Conservation (phyloP, 2,888 invertebrate species). For the Gymnocheta viridis region DNA sequence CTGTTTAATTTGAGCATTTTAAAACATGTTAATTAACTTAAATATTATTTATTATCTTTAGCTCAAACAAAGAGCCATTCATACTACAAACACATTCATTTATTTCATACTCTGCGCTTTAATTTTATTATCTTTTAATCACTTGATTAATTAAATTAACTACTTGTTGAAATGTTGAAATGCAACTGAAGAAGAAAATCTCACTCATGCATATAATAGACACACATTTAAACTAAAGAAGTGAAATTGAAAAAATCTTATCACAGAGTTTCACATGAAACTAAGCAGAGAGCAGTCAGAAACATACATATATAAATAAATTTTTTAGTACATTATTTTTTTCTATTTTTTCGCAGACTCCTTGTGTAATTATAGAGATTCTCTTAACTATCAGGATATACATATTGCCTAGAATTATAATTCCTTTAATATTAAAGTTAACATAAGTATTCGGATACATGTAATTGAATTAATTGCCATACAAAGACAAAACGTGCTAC, state of each 20-base stretch:
- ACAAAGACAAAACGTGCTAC: too few species aligned
- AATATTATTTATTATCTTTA: conserved; percentile 43
- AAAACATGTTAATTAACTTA: conserved; percentile 57
- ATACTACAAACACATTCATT: neutral
- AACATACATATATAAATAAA: too few species aligned
- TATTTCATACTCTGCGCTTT: conserved; percentile 11
- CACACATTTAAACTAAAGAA: neutral
- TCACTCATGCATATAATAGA: neutral
- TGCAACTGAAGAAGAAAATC: neutral
- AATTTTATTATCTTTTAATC: conserved; percentile 38
- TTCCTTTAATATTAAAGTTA: too few species aligned
- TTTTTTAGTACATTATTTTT: too few species aligned
- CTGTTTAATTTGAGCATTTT: conserved; percentile 40
- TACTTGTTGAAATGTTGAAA: neutral
- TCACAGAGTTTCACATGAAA: neutral
- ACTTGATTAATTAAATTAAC: conserved; percentile 34
- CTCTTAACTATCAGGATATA: too few species aligned
- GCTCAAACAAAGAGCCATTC: neutral
- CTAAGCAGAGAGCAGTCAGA: too few species aligned
- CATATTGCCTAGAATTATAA: too few species aligned
- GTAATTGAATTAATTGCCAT: too few species aligned
- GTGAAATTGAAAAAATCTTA: too few species aligned
- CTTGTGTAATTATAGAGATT: too few species aligned
- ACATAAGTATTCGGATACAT: too few species aligned
- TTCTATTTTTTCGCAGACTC: too few species aligned